These are phyloP conservation scores for Artibeus lituratus DNA, from an alignment of 2,797 vertebrate species.

Conservation along the genomic window DNA sequence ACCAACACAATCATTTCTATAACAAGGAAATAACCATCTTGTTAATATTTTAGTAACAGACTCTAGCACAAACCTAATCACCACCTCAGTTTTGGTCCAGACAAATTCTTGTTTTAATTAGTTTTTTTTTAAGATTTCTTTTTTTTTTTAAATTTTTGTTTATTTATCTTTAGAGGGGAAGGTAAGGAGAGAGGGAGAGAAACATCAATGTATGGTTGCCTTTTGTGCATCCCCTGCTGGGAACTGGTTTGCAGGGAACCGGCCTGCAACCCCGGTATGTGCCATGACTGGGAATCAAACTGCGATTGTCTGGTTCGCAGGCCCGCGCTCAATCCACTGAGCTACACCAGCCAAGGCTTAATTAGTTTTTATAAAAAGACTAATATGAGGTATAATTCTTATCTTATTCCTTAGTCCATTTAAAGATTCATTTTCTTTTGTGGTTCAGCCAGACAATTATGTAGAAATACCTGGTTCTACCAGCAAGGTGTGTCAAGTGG, in stretches of 20 bases:
- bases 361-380: neutral
- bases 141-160: too few species aligned
- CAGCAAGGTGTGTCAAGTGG: neutral
- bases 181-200: too few species aligned
- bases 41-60: constrained; percentile 4
- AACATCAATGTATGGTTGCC: too few species aligned
- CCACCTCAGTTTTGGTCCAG: neutral
- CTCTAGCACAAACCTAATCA: neutral
- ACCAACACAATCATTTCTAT: neutral
- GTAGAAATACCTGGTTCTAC: neutral
- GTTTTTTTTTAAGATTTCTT: neutral
- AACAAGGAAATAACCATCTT: neutral
- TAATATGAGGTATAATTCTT: neutral
- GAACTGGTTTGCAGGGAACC: too few species aligned
- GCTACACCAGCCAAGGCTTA: too few species aligned
- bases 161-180: too few species aligned
- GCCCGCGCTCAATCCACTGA: too few species aligned
- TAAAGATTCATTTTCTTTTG: neutral
- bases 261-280: too few species aligned
- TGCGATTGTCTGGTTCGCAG: too few species aligned
- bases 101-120: neutral
- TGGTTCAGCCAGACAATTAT: neutral
- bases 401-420: neutral
- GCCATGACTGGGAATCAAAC: too few species aligned
- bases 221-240: too few species aligned